phyloP scores from a whole-genome alignment of 2,113 vertebrate genomes.

The Ochotona princeps region DNA sequence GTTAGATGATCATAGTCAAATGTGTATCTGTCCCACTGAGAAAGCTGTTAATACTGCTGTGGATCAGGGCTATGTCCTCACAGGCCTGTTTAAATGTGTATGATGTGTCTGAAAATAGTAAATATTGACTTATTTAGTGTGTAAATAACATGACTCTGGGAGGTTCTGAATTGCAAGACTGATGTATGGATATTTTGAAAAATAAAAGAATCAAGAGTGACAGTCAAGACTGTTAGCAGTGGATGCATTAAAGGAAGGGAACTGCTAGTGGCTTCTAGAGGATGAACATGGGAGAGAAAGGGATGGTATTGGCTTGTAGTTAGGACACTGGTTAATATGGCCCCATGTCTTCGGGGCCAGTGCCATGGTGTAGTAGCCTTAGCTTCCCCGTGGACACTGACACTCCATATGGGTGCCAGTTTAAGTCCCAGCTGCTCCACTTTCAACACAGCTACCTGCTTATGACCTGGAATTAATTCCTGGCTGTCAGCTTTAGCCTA shows the following conservation, averaged over 20 bases:
- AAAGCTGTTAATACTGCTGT: neutral
- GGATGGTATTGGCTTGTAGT: too few relatives aligned
- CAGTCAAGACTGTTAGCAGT: neutral
- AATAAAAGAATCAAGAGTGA: conserved; percentile 28
- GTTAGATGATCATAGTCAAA: neutral
- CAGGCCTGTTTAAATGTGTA: neutral
- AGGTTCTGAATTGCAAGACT: neutral
- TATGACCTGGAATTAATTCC: too few relatives aligned
- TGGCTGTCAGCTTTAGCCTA: too few relatives aligned
- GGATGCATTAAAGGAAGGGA: neutral
- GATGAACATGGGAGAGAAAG: neutral
- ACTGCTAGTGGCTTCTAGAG: neutral
- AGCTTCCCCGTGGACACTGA: too few relatives aligned
- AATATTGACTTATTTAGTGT: neutral
- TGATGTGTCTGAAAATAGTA: conserved; percentile 14
- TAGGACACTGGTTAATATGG: too few relatives aligned
- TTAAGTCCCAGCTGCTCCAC: too few relatives aligned
- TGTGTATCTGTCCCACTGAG: neutral
- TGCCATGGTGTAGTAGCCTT: too few relatives aligned
- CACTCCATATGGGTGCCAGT: too few relatives aligned
- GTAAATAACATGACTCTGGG: neutral
- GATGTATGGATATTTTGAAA: neutral
- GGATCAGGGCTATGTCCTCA: neutral
- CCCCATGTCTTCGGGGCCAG: too few relatives aligned
- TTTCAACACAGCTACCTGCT: too few relatives aligned